Evolutionary conservation across 2,113 vertebrate species (phyloP), one percentile per base, ranked within the genome.

Genomic region (Dicerorhinus sumatrensis): DNA sequence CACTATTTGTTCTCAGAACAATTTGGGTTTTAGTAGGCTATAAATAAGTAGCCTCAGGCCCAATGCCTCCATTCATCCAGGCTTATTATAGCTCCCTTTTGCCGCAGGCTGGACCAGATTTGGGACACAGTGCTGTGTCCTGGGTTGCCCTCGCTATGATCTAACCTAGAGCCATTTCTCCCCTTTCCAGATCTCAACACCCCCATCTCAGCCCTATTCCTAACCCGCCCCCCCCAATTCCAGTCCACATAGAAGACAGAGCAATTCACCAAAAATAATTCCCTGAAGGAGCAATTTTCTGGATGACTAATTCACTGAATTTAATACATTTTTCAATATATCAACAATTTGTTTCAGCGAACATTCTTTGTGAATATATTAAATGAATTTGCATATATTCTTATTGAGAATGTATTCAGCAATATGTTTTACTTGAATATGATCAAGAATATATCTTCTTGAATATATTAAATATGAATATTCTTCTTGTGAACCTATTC

Each of bases 1-100:
- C 54, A 63, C 76, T 87, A 72, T 80, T 92, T 94, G 79, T 92
- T 95, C 94, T 92, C 82, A 75, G 88, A 97, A 80, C 21, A 82
- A 58, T 87, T n/a, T 86, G 83, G 42, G 51, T 36, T 83, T 88
- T 54, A 91, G 81, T 23, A 25, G 8, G 79, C 96, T 81, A 91
- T 95, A 96, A 85, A 85, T 88, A 91, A 91, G 18, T 70, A 75
- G 51, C 42, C 65, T 93, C n/a, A 42, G 20, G 51, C 31, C 82
- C 39, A 86, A 6, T 63, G 51, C 63, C 63, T 79, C 92, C 70
- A 84, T 69, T 89, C 86, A 88, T 42, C 4, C 21, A 48, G 65
- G 62, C 62, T 97, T 88, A 81, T 89, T 82, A 89, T 39, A 93
- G 48, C 42, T 58, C 54, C 48, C 42, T 91, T 95, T 81, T 80